Percentiles rank a stretch among this genome's conserved stretches.
phyloP scores from a whole-genome alignment of 2,113 vertebrate genomes.

The Myiagra hebetior region DNA sequence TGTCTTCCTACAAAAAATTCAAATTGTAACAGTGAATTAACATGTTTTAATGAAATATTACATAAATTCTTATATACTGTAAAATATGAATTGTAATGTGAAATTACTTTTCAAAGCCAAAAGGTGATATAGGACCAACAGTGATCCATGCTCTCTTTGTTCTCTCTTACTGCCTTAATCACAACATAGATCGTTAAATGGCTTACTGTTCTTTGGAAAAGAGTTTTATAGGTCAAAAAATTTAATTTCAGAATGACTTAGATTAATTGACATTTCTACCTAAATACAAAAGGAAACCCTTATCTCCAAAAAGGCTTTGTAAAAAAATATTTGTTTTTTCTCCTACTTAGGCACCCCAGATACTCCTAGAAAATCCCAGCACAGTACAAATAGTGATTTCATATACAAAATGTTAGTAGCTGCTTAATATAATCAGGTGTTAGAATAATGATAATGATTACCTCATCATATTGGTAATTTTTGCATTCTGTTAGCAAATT shows the following conservation, averaged over 20 bases:
- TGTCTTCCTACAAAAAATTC: background rate
- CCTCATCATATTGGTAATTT: conserved; percentile 65
- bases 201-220: background rate
- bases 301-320: background rate
- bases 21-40: background rate
- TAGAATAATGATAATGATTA: conserved; percentile 60
- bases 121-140: background rate
- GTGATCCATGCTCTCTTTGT: background rate
- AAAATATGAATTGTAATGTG: background rate
- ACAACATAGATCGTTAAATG: background rate
- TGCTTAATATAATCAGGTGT: conserved; percentile 51
- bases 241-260: background rate
- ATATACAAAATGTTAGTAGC: background rate
- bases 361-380: background rate
- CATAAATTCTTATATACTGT: background rate
- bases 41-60: background rate
- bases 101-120: background rate
- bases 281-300: background rate
- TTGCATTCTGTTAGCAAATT: conserved; percentile 70
- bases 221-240: background rate
- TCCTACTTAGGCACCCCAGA: background rate
- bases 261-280: background rate
- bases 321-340: background rate
- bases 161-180: background rate
- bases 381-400: background rate